Base-by-base conservation (phyloP, 2,113 vertebrate species). In the Sisor rabdophorus region DNA sequence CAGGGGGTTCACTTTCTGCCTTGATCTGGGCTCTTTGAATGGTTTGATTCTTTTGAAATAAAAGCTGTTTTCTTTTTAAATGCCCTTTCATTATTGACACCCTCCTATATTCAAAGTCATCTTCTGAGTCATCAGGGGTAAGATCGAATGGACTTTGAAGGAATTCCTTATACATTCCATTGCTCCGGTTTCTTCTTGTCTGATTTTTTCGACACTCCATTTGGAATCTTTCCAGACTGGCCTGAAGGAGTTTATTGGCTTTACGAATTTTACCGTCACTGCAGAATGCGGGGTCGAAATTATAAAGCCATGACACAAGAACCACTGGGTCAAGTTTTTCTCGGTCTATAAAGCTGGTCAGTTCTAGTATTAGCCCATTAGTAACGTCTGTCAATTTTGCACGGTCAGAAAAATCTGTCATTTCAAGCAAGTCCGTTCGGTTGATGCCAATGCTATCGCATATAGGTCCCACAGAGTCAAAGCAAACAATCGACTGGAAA, bases 381-480 rank as follows among this genome's bases (percentile, higher is more conserved):
- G 92, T 92, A 52, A 93, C 86, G 53, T 89, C 88, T 0, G 88
- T 82, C 2, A 79, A 85, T 73, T 88, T 82, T 2, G 87, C 91
- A 30, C 71, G 82, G 50, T 91, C 90, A 19, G 90, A 86, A 82
- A 93, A 91, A 73, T 92, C 89, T 1, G 72, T 87, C 81, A 91
- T 84, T 76, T 91, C 86, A 74, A 93, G 81, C 53, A 93, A 87
- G 79, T 91, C 88, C 28, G 81, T 65, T 55, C 90, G 86, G 54
- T 88, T 86, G 1, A 93, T 89, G 32, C 91, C 91, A 15, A 91
- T 89, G 77, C 88, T 90, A 22, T 93, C 91, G 56, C 92, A 93
- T 77, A 92, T 87, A 1, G 92, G 90, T 11, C 92, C 92, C 13
- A 92, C 91, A 80, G 89, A 92, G 73, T 88, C 89, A 80, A 93